These are phyloP conservation scores for Prionace glauca DNA, from an alignment of 2,797 vertebrate genomes.

Conservation along the genomic window DNA sequence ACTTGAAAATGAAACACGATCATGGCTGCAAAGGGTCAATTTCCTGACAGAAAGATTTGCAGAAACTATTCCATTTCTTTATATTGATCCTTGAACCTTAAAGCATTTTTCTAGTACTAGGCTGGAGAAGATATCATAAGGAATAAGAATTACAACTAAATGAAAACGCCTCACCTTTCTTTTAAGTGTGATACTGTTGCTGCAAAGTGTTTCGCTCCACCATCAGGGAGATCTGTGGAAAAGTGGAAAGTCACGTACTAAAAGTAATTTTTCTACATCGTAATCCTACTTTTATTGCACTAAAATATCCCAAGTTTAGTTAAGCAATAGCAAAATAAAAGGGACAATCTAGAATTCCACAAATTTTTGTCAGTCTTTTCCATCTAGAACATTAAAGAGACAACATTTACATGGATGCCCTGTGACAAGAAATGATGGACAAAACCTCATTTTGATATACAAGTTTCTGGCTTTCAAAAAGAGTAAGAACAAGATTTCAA, in stretches of 20 bases:
- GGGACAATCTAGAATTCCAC: background rate
- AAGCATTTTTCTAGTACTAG: background rate
- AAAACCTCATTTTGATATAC: background rate
- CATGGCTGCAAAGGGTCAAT: background rate
- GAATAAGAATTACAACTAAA: conserved; percentile 28
- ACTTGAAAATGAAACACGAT: background rate
- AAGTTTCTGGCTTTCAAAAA: background rate
- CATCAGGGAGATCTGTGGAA: conserved; percentile 77
- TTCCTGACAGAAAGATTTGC: background rate
- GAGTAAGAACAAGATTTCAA: background rate
- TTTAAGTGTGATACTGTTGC: conserved; percentile 81
- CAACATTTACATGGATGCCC: background rate
- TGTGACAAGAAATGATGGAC: background rate
- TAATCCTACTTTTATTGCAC: background rate
- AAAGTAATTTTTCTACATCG: background rate
- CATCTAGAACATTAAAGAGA: background rate
- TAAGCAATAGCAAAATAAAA: background rate
- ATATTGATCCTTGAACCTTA: background rate
- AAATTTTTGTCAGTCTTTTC: no score
- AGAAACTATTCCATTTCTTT: background rate
- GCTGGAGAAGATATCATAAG: background rate
- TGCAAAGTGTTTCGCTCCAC: conserved; percentile 85
- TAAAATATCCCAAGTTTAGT: background rate
- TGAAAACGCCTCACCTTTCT: conserved; percentile 64
- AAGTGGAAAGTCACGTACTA: conserved; percentile 36